phyloP scores from a whole-genome alignment of 2,797 vertebrate species.

The Linurgus olivaceus region DNA sequence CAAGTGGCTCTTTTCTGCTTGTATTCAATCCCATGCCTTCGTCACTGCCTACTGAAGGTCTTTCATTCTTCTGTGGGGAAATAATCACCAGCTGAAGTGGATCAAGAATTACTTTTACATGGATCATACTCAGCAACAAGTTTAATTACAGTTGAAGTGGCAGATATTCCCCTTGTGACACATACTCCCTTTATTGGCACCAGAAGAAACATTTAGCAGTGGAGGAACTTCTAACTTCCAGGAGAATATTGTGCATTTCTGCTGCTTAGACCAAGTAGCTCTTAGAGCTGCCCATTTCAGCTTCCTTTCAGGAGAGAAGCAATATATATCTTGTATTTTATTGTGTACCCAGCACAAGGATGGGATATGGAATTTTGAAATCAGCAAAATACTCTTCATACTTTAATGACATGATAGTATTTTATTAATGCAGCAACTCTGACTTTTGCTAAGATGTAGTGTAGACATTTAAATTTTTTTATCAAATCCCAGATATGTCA shows the following conservation, averaged over 20 bases:
- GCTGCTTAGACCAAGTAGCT: not conserved
- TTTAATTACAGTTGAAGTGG: conserved; percentile 62
- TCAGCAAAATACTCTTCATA: not conserved
- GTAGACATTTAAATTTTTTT: not conserved
- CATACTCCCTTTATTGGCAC: not conserved
- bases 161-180: conserved; percentile 25
- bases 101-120: conserved; percentile 28
- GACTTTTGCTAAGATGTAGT: conserved; percentile 13
- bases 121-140: conserved; percentile 36
- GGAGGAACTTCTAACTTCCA: not conserved
- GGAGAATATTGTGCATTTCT: not conserved
- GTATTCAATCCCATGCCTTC: not conserved
- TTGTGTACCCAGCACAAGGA: not conserved
- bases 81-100: conserved; percentile 44
- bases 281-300: not conserved
- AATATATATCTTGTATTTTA: not conserved
- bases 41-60: not conserved
- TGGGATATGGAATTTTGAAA: not conserved
- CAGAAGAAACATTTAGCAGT: not conserved
- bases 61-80: conserved; percentile 53
- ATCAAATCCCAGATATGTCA: not conserved
- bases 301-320: not conserved
- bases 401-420: not conserved
- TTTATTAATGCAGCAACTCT: conserved; percentile 23
- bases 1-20: not conserved